Base-by-base conservation (phyloP, 1,140 invertebrate genomes). In the Camponotus vicinus region DNA sequence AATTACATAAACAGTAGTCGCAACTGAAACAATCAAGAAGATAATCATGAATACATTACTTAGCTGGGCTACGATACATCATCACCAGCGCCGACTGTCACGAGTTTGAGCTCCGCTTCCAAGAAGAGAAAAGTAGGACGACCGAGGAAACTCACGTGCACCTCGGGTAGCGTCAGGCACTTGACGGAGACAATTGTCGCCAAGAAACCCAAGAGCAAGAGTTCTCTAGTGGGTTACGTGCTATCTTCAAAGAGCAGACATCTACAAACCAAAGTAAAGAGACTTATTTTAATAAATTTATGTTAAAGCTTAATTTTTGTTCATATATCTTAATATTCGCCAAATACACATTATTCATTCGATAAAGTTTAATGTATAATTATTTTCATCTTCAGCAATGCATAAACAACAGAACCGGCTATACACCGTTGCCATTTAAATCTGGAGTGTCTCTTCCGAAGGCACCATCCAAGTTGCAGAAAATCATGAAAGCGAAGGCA, bases 51-150 rank as follows among this genome's bases (percentile, higher is more conserved):
- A 49, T 18, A 18, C 5, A 52, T 18, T 52, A 5, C 18, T 55
- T 32, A 92, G 92, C 11, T 91, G 82, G 90, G 88, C 9, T 91
- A 90, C 11, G 93, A 94, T 27, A 93, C 91, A 1, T 90, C 88
- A 1, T 94, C 93, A 5, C 89, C 93, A 52, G 88, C 85, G 7
- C 89, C 93, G 11, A 92, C 89, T 1, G 52, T 92, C 0, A 59
- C 88, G 1, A 93, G 84, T 76, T 93, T 91, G 1, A 95, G 93
- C 52, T 96, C 96, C 0, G 97, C 97, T 0, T 97, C 97, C 0
- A 98, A 98, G 88, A 98, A 98, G 92, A 96, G 98, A 8, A 98
- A 98, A 95, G 97, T 98, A 1, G 97, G 98, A 3, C 95, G 97
- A 85, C 98, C 98, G 0, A 97, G 97, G 77, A 98, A 98, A 91